These are phyloP conservation scores for Tangara arthus DNA, from an alignment of 2,797 vertebrate genomes.

Conservation along the genomic window DNA sequence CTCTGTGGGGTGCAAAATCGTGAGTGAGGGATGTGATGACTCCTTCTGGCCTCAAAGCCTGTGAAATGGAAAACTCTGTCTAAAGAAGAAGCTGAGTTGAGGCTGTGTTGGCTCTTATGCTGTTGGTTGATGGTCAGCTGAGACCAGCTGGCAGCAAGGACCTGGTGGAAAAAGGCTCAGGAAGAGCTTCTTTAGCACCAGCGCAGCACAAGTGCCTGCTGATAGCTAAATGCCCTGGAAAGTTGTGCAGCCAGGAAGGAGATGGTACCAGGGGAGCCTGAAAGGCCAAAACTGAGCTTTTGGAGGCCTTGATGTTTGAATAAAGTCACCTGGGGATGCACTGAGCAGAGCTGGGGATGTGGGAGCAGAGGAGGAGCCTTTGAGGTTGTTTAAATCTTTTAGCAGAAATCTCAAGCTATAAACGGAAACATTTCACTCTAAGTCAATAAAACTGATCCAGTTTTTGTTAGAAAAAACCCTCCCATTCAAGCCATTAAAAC, in stretches of 20 bases:
- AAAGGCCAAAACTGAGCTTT: neutral
- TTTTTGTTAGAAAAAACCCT: neutral
- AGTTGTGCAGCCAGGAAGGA: neutral
- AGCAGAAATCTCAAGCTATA: conserved; percentile 31
- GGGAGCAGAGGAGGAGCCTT: neutral
- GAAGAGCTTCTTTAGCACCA: neutral
- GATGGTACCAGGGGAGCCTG: neutral
- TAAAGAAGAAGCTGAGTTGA: neutral
- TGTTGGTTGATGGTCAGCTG: neutral
- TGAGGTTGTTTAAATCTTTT: conserved; percentile 20
- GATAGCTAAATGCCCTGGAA: neutral
- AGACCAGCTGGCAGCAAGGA: accelerated
- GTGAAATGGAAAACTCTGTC: neutral
- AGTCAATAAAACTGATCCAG: conserved; percentile 48
- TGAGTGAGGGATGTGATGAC: accelerated
- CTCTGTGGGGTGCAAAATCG: neutral
- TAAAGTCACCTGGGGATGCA: neutral
- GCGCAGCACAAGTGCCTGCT: neutral
- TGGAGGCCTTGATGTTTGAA: neutral
- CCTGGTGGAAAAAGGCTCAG: neutral
- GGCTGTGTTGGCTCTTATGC: neutral
- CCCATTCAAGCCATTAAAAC: neutral
- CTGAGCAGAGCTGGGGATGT: neutral
- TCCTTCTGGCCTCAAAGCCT: neutral
- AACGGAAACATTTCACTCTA: conserved; percentile 23